Conservation (phyloP, 2,888 invertebrate genomes). For the Agelastica alni region DNA sequence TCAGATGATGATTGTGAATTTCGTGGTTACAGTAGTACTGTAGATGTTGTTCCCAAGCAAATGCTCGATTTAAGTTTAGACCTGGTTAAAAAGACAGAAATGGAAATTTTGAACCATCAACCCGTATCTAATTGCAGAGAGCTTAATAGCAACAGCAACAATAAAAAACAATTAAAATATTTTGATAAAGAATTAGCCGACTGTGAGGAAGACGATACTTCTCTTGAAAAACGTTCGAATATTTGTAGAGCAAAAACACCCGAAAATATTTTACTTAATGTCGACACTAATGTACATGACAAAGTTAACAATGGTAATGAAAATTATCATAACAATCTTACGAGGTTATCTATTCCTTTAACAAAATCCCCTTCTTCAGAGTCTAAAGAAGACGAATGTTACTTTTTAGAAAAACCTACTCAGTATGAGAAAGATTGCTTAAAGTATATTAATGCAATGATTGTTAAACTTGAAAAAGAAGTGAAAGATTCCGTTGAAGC, state of each 20-base stretch:
- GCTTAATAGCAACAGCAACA: too few relatives aligned
- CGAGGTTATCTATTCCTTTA: background rate
- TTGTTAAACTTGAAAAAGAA: conserved; percentile 33
- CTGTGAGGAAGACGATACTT: too few relatives aligned
- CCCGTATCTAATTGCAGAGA: too few relatives aligned
- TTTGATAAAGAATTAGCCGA: too few relatives aligned
- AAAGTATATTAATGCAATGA: conserved; percentile 26
- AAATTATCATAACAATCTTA: background rate
- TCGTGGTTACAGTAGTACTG: conserved; percentile 14
- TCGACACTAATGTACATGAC: background rate
- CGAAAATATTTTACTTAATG: conserved; percentile 3
- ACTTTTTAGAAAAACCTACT: conserved; percentile 31
- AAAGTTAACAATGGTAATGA: too few relatives aligned
- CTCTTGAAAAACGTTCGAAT: too few relatives aligned
- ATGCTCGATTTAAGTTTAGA: background rate
- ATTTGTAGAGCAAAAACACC: too few relatives aligned
- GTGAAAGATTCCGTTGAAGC: conserved; percentile 23
- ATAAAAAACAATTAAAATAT: too few relatives aligned
- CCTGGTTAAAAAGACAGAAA: conserved; percentile 29
- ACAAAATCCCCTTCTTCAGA: background rate
- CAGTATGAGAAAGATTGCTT: conserved; percentile 28
- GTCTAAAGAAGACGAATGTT: conserved; percentile 17
- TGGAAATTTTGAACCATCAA: conserved; percentile 18
- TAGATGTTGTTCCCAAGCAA: conserved; percentile 1
- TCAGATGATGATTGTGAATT: conserved; percentile 32